phyloP scores from a whole-genome alignment of 30 jellyfish, hydroid and myxozoan species.

The Aurelia aurita region DNA sequence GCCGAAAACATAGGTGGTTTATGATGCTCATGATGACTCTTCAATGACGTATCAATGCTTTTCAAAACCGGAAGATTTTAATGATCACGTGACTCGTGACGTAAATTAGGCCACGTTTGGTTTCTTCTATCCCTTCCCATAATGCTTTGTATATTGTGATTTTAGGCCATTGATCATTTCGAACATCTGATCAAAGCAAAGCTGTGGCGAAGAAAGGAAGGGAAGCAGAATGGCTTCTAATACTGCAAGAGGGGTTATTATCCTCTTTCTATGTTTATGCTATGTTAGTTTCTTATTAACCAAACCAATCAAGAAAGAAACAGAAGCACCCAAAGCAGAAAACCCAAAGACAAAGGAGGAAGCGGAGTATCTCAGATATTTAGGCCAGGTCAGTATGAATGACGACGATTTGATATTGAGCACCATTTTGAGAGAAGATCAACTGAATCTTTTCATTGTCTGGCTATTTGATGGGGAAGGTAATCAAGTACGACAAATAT shows the following conservation, averaged over 20 bases:
- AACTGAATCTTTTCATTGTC: too few relatives aligned
- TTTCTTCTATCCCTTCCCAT: constrained; percentile 2
- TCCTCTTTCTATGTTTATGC: constrained; percentile 3
- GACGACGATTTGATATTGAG: too few relatives aligned
- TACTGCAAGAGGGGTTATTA: background rate
- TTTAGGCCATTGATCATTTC: background rate
- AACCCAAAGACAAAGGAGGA: constrained; percentile 75
- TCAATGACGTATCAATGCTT: too few relatives aligned
- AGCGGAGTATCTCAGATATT: constrained; percentile 83
- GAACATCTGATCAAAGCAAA: background rate
- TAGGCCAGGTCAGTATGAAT: constrained; percentile 69
- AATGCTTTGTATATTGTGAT: background rate
- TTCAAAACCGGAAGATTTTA: constrained; percentile 41
- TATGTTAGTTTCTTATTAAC: constrained; percentile 18
- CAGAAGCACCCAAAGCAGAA: constrained; percentile 12
- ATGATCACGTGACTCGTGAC: constrained; percentile 68
- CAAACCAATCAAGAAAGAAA: constrained; percentile 64
- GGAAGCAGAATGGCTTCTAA: constrained; percentile 17
- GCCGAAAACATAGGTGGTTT: too few relatives aligned
- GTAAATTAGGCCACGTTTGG: constrained; percentile 72
- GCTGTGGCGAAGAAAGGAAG: background rate
- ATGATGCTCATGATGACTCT: too few relatives aligned
- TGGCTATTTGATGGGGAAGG: too few relatives aligned
- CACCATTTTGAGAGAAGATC: too few relatives aligned
- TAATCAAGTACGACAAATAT: too few relatives aligned